phyloP scores from a whole-genome alignment of 2,888 invertebrate species.

The Ditylenchus weischeri region DNA sequence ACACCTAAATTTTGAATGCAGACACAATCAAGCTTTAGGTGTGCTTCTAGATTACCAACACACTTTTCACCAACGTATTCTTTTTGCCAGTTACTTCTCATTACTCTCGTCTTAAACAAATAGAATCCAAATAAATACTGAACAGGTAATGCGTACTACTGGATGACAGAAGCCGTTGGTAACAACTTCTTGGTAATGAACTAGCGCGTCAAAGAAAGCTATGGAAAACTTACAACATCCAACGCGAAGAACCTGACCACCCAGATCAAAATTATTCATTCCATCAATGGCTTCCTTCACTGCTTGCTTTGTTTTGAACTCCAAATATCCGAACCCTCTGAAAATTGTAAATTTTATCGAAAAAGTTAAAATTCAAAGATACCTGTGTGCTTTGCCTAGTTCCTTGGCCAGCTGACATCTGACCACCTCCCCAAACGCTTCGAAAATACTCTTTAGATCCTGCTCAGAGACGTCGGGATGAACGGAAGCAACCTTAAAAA shows the following conservation, averaged over 20 bases:
- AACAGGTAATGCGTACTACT: too few relatives aligned
- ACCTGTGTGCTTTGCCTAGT: slow-evolving; percentile 62
- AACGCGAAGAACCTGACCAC: slow-evolving; percentile 87
- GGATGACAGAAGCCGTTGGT: too few relatives aligned
- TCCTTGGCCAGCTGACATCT: slow-evolving; percentile 89
- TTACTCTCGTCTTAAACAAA: too few relatives aligned
- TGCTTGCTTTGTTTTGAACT: slow-evolving; percentile 86
- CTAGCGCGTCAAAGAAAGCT: too few relatives aligned
- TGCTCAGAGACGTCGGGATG: slow-evolving; percentile 94
- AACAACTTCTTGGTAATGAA: too few relatives aligned
- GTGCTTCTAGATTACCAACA: too few relatives aligned
- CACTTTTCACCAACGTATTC: too few relatives aligned
- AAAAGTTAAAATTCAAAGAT: too few relatives aligned
- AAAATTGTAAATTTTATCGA: too few relatives aligned
- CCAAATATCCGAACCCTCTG: slow-evolving; percentile 96
- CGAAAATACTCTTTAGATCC: slow-evolving; percentile 96
- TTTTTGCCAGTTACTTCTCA: too few relatives aligned
- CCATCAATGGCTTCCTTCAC: slow-evolving; percentile 93
- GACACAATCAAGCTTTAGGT: background rate
- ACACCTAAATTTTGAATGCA: slow-evolving; percentile 63
- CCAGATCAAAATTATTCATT: slow-evolving; percentile 98
- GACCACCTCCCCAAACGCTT: slow-evolving; percentile 93
- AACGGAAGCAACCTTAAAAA: slow-evolving; percentile 74
- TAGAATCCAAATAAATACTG: too few relatives aligned
- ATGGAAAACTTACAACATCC: slow-evolving; percentile 63